Conservation (phyloP, 2,888 invertebrate species). For the Trisateles emortualis region DNA sequence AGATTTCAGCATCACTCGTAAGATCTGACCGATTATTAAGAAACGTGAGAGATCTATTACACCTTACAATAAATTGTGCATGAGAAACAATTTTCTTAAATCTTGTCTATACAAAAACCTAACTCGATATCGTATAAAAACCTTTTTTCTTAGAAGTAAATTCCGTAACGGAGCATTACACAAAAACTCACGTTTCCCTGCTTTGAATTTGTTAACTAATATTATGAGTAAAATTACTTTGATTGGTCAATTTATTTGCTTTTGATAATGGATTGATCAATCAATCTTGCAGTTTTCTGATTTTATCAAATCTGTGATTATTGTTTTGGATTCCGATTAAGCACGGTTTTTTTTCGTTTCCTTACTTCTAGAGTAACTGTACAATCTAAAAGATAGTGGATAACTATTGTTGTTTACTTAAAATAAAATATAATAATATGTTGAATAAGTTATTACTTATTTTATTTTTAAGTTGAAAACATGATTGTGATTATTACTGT, state of each 20-base stretch:
- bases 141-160: neutral
- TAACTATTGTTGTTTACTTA: too few relatives aligned
- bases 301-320: neutral
- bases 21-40: neutral
- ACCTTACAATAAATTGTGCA: neutral
- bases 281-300: constrained; percentile 15
- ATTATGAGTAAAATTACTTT: constrained; percentile 9
- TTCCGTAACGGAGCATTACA: constrained; percentile 15
- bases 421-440: too few relatives aligned
- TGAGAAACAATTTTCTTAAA: neutral
- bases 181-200: constrained; percentile 23
- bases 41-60: constrained; percentile 1
- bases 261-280: constrained; percentile 29
- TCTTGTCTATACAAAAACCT: neutral
- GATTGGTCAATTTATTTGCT: constrained; percentile 33
- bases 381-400: too few relatives aligned
- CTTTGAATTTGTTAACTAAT: constrained; percentile 17
- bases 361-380: too few relatives aligned
- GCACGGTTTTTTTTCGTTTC: too few relatives aligned
- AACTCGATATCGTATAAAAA: neutral
- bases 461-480: neutral
- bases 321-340: neutral
- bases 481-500: neutral
- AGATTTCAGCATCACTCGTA: neutral
- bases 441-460: too few relatives aligned